Evolutionary conservation across 2,888 invertebrate species (phyloP), one percentile per base, ranked within the genome.

Genomic region (Drosophila bunnanda): DNA sequence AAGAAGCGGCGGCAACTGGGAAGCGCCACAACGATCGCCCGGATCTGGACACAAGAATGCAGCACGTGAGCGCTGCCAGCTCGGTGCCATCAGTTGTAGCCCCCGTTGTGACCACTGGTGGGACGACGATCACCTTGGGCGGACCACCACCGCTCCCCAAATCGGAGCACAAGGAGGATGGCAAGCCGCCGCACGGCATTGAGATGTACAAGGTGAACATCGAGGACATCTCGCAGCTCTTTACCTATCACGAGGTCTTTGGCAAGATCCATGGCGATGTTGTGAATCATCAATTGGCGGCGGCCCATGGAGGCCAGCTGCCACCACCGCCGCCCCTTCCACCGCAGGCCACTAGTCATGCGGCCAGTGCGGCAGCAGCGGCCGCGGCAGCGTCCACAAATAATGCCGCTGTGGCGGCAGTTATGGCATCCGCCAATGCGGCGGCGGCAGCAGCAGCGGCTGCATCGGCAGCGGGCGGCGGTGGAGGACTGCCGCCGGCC

Each of bases 241-340:
- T 97, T 76, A 96, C 96, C 43, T 97, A 97, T 92, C 97, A 97
- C 90, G 97, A 97, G 92, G 97, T 97, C 48, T 97, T 96, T 90
- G 96, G 95, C 32, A 95, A 95, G 89, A 92, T 96, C 57, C 92
- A 92, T 70, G 91, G 92, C 67, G 92, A 92, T 87, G 92, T 91
- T 53, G 90, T 92, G 70, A 91, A 91, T 78, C 91, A 92, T 68
- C 95, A 94, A 80, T 76, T 91, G 76, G 88, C 90, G 55, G 92
- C 93, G 61, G 93, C 93, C 58, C 93, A 93, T 67, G 93, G 93
- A 53, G 88, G 85, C 13, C 85, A 85, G 54, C 64, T 90, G 77
- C 89, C 90, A 64, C 85, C 89, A 48, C 89, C 85, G 43, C 81
- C 82, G 57, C 81, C 76, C 54, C 68, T 82, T 60, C 85, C 79